Evolutionary conservation across 2,888 invertebrate genomes (phyloP), one percentile per base, ranked within the genome.

Genomic region (Tetragonula carbonaria): DNA sequence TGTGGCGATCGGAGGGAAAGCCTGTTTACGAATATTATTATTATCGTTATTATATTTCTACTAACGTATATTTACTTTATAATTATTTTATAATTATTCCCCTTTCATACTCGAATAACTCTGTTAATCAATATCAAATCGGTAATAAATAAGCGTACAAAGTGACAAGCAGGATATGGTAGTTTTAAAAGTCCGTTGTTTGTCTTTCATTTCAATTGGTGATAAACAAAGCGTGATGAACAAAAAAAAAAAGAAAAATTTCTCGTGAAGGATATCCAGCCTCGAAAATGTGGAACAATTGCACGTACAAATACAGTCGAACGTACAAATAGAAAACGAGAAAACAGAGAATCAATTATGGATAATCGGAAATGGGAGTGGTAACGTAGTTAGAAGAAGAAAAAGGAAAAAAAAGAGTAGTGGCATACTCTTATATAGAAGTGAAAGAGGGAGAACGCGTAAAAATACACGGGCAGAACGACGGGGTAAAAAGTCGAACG

Each of bases 401-500:
- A n/a, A n/a, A 50, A 23, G 28, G 1, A 16, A 38, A 38, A 38
- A 8, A 38, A 38, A 38, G 8, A 8, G 38, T 38, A 38, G 38
- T 8, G 8, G 38, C 1, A 8, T 38, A 38, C 38, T 6, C 38
- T 6, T 38, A 6, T 8, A 8, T 38, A 65, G 45, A n/a, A 72
- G 16, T 16, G 62, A 21, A 28, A 50, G 45, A 28, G 6, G 21
- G 16, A 38, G n/a, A 63, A n/a, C 21, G 53, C 53, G 53, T 28
- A 18, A 55, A 21, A 63, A 65, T 78, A 63, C 16, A 74, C 23
- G 21, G 38, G 65, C 65, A 28, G 33, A 57, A 57, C 28, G 45
- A 50, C 21, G 50, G 65, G n/a, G 57, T 53, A 57, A 78, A 77
- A 67, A 77, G 14, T 38, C 16, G 11, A 50, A 53, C n/a, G 2